Percentiles rank a stretch among this genome's conserved stretches.
Conservation (phyloP, 1,140 invertebrate genomes). For the Tetramorium alpestre region DNA sequence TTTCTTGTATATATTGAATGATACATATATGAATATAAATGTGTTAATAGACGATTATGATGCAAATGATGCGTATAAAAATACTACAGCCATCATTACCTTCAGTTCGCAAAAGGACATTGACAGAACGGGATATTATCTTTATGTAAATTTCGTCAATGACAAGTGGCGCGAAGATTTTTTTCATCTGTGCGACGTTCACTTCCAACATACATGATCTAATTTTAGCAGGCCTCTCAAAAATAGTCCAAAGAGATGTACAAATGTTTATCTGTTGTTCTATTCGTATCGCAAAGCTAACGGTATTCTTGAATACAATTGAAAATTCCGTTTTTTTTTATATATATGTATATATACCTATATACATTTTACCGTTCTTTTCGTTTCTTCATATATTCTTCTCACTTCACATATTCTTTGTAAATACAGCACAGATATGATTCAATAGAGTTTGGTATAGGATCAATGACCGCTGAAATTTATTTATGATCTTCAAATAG, state of each 20-base stretch:
- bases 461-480: not conserved
- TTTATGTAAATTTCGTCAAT: conserved; percentile 32
- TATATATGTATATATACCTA: not conserved
- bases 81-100: not conserved
- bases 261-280: conserved; percentile 41
- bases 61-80: not conserved
- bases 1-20: not conserved
- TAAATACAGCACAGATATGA: not conserved
- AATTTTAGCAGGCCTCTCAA: conserved; percentile 57
- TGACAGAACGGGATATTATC: not conserved
- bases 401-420: not conserved
- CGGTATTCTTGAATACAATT: conserved; percentile 63
- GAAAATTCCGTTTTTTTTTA: conserved; percentile 64
- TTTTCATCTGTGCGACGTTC: conserved; percentile 67
- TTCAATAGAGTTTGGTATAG: not conserved
- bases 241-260: conserved; percentile 46
- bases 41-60: not conserved
- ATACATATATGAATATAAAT: not conserved
- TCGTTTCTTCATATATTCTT: not conserved
- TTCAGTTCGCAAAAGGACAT: not conserved
- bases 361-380: not conserved
- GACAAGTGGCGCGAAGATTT: conserved; percentile 42
- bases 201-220: conserved; percentile 70
- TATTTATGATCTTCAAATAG: not conserved
- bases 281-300: conserved; percentile 54